phyloP scores from a whole-genome alignment of 2,888 invertebrate species.

The Andricus quercusramuli region DNA sequence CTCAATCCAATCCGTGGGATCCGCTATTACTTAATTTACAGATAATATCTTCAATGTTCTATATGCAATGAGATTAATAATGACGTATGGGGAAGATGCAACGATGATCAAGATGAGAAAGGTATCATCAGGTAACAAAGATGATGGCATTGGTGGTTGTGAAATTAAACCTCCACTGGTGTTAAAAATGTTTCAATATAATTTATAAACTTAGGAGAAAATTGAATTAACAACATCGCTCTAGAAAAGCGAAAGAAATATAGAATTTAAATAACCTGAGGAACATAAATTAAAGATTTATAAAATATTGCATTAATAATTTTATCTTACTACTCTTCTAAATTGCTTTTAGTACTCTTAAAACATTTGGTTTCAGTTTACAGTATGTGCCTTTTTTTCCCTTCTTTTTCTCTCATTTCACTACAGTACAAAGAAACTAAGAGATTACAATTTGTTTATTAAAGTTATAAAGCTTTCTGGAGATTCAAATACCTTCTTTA shows the following conservation, averaged over 20 bases:
- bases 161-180: slow-evolving; percentile 35
- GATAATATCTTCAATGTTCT: slow-evolving; percentile 25
- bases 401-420: neutral
- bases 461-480: slow-evolving; percentile 3
- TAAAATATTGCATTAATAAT: neutral
- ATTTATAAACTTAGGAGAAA: neutral
- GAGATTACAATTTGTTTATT: neutral
- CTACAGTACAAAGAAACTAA: neutral
- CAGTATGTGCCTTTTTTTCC: neutral
- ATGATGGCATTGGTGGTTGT: slow-evolving; percentile 15
- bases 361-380: neutral
- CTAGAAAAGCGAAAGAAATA: neutral
- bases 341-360: neutral
- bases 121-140: slow-evolving; percentile 33
- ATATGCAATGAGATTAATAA: neutral
- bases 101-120: slow-evolving; percentile 1
- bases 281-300: neutral
- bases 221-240: slow-evolving; percentile 17
- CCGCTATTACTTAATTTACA: slow-evolving; percentile 23
- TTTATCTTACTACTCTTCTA: neutral
- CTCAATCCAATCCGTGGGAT: slow-evolving; percentile 35
- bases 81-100: neutral
- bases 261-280: neutral
- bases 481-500: slow-evolving; percentile 3
- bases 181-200: neutral